These are phyloP conservation scores for Muntiacus reevesi DNA, from an alignment of 2,113 vertebrate species.

Conservation along the genomic window DNA sequence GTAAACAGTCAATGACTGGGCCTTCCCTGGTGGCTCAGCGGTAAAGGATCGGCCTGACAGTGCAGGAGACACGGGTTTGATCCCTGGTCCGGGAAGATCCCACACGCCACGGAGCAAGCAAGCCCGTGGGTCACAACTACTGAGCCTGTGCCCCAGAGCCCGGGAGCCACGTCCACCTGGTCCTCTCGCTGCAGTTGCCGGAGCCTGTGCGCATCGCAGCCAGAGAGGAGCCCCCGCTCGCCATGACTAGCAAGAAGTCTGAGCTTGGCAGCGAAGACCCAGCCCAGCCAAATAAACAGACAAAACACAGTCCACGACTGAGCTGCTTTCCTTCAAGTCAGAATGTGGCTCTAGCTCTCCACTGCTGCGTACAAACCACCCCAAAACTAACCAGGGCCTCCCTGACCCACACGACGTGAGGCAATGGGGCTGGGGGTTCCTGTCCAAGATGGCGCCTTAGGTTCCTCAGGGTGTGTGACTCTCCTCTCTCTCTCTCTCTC, in stretches of 20 bases:
- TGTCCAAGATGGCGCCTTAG: background rate
- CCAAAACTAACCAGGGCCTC: background rate
- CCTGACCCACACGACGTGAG: background rate
- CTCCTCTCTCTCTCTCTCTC: background rate
- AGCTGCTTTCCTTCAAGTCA: background rate
- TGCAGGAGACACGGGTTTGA: background rate
- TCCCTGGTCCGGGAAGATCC: background rate
- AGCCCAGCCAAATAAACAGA: background rate
- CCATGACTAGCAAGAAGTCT: fast-evolving
- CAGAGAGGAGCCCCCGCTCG: fast-evolving
- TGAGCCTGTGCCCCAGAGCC: background rate
- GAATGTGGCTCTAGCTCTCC: background rate
- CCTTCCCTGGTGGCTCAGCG: background rate
- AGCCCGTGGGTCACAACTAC: fast-evolving
- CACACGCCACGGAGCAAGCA: fast-evolving
- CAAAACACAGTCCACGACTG: background rate
- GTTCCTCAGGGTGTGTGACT: background rate
- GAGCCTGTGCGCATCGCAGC: fast-evolving
- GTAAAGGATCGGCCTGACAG: background rate
- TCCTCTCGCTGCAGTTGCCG: fast-evolving
- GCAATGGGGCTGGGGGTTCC: fast-evolving
- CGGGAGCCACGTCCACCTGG: background rate
- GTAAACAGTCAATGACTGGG: background rate
- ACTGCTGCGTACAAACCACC: background rate
- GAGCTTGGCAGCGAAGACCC: background rate